Conservation (phyloP, 2,797 vertebrate species). For the Myotis vivesi region DNA sequence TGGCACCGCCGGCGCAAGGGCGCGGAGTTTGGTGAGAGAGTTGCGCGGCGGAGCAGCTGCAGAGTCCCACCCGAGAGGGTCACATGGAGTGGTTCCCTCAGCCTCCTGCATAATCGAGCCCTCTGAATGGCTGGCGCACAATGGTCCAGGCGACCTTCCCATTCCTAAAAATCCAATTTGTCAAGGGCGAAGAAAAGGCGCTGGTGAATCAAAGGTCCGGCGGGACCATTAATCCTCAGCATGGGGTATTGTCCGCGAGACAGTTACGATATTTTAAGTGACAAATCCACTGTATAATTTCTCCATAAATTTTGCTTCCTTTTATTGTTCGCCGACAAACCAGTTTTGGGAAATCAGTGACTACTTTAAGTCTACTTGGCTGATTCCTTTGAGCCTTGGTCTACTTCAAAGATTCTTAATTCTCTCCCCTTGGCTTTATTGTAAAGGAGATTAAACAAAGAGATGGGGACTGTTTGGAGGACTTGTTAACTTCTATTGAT, state of each 20-base stretch:
- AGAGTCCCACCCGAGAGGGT: conserved; percentile 92
- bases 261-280: conserved; percentile 99
- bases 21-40: conserved; percentile 95
- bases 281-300: conserved; percentile 99
- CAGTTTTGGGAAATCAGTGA: conserved; percentile 96
- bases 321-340: conserved; percentile 95
- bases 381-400: conserved; percentile 93
- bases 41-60: conserved; percentile 95
- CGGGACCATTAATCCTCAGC: conserved; percentile 99
- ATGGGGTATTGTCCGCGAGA: conserved; percentile 98
- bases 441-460: conserved; percentile 95
- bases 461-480: conserved; percentile 96
- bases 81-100: conserved; percentile 99
- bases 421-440: conserved; percentile 90
- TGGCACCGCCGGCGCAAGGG: conserved; percentile 87
- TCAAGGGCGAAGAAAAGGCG: conserved; percentile 99
- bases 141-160: conserved; percentile 99
- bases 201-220: conserved; percentile 98
- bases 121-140: conserved; percentile 96
- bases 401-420: conserved; percentile 98
- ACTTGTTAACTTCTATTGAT: conserved; percentile 99
- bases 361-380: conserved; percentile 99
- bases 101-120: conserved; percentile 95
- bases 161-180: conserved; percentile 99
- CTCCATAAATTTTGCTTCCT: conserved; percentile 98